Conservation (phyloP, 2,888 invertebrate genomes). For the Hemicrepidius hirtus region DNA sequence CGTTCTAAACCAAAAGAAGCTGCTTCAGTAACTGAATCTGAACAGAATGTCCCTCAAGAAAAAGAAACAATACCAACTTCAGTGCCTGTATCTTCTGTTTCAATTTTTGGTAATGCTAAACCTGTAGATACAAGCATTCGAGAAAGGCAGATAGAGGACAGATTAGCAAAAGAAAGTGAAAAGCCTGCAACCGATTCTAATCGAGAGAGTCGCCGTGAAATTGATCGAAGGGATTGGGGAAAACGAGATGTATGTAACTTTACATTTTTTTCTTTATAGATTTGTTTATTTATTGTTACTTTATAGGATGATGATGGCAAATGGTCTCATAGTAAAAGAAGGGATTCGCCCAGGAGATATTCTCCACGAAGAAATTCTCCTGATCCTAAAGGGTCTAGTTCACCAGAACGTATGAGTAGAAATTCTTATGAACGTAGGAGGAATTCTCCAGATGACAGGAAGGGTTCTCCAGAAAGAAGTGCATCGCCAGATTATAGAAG, state of each 20-base stretch:
- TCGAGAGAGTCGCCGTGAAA: conserved; percentile 57
- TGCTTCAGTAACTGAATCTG: conserved; percentile 69
- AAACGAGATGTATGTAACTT: conserved; percentile 52
- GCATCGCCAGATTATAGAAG: conserved; percentile 49
- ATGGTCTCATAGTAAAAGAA: conserved; percentile 28
- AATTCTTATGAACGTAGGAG: conserved; percentile 40
- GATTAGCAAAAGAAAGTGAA: conserved; percentile 80
- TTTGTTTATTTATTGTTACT: conserved; percentile 26
- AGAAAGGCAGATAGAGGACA: conserved; percentile 93
- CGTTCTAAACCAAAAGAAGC: conserved; percentile 84
- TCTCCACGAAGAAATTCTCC: conserved; percentile 47
- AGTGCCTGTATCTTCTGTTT: conserved; percentile 76
- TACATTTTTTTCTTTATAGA: conserved; percentile 14
- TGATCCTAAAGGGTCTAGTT: conserved; percentile 41
- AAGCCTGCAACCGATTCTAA: conserved; percentile 65
- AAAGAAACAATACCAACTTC: conserved; percentile 63
- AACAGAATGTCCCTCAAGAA: conserved; percentile 66
- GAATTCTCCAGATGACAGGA: conserved; percentile 29
- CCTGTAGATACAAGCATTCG: conserved; percentile 95
- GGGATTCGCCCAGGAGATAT: conserved; percentile 34
- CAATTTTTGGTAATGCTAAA: conserved; percentile 95
- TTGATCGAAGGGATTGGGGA: conserved; percentile 52
- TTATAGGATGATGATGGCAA: conserved; percentile 35
- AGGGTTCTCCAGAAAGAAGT: conserved; percentile 29
- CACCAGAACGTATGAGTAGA: conserved; percentile 45